phyloP scores from a whole-genome alignment of 23 tunicate species.

The Botrylloides violaceus region DNA sequence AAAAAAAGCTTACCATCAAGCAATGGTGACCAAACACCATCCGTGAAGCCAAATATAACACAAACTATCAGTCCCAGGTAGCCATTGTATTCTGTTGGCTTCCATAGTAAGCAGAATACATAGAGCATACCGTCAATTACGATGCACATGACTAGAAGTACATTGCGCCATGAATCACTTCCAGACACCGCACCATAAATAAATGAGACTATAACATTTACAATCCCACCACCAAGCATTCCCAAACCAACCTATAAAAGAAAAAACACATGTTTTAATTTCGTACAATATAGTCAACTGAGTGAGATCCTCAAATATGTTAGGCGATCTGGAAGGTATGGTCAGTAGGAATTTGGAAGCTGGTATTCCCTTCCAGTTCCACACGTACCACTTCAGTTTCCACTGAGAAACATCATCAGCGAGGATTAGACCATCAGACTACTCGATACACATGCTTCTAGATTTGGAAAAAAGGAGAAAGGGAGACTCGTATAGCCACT shows the following conservation, averaged over 20 bases:
- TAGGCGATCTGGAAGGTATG: too few species aligned
- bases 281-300: too few species aligned
- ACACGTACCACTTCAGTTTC: too few species aligned
- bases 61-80: slow-evolving; percentile 25
- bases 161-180: not conserved
- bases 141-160: not conserved
- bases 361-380: too few species aligned
- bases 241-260: slow-evolving; percentile 36
- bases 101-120: slow-evolving; percentile 28
- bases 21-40: slow-evolving; percentile 22
- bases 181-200: not conserved
- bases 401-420: too few species aligned
- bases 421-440: too few species aligned
- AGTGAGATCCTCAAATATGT: too few species aligned
- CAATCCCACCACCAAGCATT: slow-evolving; percentile 2
- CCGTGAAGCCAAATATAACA: slow-evolving; percentile 24
- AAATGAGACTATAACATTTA: slow-evolving; percentile 10
- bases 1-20: slow-evolving; percentile 6
- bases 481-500: too few species aligned
- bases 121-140: slow-evolving; percentile 14
- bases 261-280: too few species aligned
- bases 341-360: too few species aligned
- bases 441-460: too few species aligned
- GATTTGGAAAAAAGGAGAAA: too few species aligned
- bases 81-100: slow-evolving; percentile 2